Base-by-base conservation (phyloP, 1,140 invertebrate species). In the Steinernema feltiae region DNA sequence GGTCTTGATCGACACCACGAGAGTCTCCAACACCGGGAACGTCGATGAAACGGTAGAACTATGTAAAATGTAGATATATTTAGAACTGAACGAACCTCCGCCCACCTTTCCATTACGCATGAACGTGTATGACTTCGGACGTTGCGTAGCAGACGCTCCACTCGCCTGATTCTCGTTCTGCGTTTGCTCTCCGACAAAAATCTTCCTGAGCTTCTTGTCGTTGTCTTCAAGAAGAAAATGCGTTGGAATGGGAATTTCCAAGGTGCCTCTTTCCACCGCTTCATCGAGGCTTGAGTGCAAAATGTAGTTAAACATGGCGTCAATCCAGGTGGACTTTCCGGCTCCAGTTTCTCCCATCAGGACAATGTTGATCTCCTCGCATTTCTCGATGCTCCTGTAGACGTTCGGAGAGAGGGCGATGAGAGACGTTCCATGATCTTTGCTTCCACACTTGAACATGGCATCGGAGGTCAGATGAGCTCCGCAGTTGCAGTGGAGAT, bases 21-120 rank as follows among this genome's bases (percentile, higher is more conserved):
- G 78, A 80, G 46, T 80, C 79, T 30, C 80, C 80, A n/a, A 80
- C 69, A n/a, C 79, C 79, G 1, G 79, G 79, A n/a, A 81, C 82
- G 63, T 80, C 79, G 69, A 80, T 80, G 1, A 80, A 3, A 17
- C 79, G 79, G 29, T 63, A 63, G 24, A 30, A 29, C 69, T 17
- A 15, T 24, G n/a, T n/a, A n/a, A n/a, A n/a, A n/a, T n/a, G n/a
- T n/a, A n/a, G n/a, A n/a, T n/a, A n/a, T n/a, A n/a, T n/a, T n/a
- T n/a, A n/a, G n/a, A n/a, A n/a, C n/a, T n/a, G n/a, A n/a, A n/a
- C n/a, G n/a, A n/a, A n/a, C n/a, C n/a, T n/a, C n/a, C n/a, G n/a
- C n/a, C n/a, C n/a, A n/a, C n/a, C n/a, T n/a, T n/a, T n/a, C 18
- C 27, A 3, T 30, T 2, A 18, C 15, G 31, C 30, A 70, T 63